Base-by-base conservation (phyloP, 2,888 invertebrate species). In the Drosophila helvetica region DNA sequence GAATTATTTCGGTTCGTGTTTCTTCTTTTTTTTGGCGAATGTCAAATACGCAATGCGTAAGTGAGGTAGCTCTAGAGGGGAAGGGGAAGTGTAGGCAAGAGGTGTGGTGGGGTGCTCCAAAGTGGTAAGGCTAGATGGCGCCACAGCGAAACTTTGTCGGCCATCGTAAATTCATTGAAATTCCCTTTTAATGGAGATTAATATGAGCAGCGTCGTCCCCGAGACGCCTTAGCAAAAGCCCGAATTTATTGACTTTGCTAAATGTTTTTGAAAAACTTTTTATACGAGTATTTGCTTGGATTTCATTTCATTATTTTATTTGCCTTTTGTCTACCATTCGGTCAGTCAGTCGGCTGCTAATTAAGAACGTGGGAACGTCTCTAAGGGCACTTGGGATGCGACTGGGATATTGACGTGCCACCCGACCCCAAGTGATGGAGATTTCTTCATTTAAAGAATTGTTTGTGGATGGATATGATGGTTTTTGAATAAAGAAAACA, bases 111-210 rank as follows among this genome's bases (percentile, higher is more conserved):
- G 54, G 65, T 46, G 57, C 56, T 63, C 45, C 47, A 60, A 75
- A 74, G 48, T 63, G 57, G 63, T 7, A 59, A 55, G 66, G 73
- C 65, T 71, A 63, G 72, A 46, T 84, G 86, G 86, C 86, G 86
- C 86, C 85, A 80, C 69, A 63, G 47, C 64, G 69, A 70, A 79
- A 75, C 61, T 70, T 64, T 67, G 47, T 54, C 17, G 19, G 30
- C 52, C 69, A 74, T 78, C 77, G 77, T 77, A 85, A 89, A 90
- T 89, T 89, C 80, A 88, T 75, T 82, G 82, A 88, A 87, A 90
- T 90, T 86, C 86, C 77, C 78, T 88, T 90, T 90, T 90, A 90
- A 89, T 90, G 89, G 85, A 89, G 86, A 90, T 90, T 89, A 88
- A 90, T 90, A 60, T 61, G 48, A 67, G 67, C 45, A 27, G 27